These are phyloP conservation scores for Octomys mimax DNA, from an alignment of 2,797 vertebrate genomes.

Conservation along the genomic window DNA sequence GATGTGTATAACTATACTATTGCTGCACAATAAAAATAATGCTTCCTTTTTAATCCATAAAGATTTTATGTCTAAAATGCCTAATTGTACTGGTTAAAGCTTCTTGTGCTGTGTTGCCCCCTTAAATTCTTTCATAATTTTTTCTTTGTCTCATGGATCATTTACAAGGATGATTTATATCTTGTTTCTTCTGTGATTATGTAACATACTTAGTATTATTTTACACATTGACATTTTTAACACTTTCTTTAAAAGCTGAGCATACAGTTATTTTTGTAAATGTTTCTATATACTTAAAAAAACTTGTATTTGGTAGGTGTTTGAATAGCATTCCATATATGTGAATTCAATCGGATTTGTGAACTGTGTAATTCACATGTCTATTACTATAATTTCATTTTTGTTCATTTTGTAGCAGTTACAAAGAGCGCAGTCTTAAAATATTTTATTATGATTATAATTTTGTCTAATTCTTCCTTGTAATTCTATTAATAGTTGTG, in stretches of 20 bases:
- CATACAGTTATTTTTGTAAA: slow-evolving; percentile 32
- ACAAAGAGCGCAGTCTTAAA: not conserved
- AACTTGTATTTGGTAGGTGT: not conserved
- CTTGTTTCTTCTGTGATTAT: slow-evolving; percentile 45
- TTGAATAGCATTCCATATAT: not conserved
- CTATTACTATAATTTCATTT: not conserved
- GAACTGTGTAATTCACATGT: not conserved
- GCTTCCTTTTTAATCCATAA: slow-evolving; percentile 25
- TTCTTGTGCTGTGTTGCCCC: not conserved
- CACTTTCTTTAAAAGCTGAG: slow-evolving; percentile 3
- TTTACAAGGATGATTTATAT: slow-evolving; percentile 31
- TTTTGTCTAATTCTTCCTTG: slow-evolving; percentile 52
- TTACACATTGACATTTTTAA: slow-evolving; percentile 22
- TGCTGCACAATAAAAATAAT: slow-evolving; percentile 33
- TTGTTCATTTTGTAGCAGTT: slow-evolving; percentile 29
- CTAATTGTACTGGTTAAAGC: not conserved
- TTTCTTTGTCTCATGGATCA: not conserved
- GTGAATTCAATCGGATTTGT: slow-evolving; percentile 25
- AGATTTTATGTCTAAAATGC: not conserved
- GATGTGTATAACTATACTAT: not conserved
- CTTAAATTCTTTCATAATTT: slow-evolving; percentile 48
- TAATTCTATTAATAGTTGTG: slow-evolving; percentile 28
- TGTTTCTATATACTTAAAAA: slow-evolving; percentile 22
- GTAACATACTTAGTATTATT: slow-evolving; percentile 33
- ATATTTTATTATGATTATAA: not conserved